A percentile compares a stretch with the other conserved stretches of the same genome.
Evolutionary conservation across 1,140 invertebrate genomes (phyloP).

Genomic region (Pseudobourletiella spinata): DNA sequence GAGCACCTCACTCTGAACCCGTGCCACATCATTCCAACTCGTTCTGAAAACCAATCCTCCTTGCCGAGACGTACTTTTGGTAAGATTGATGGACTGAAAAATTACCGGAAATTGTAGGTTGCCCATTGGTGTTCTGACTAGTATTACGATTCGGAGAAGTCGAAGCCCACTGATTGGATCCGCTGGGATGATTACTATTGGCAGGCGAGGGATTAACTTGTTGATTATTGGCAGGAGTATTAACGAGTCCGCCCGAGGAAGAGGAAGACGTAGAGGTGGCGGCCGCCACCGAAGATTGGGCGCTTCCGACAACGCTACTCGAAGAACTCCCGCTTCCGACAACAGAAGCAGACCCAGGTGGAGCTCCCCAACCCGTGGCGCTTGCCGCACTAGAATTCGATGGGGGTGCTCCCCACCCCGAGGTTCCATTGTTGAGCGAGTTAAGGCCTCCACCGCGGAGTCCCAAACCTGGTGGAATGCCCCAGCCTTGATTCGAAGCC

Average conservation of each 20-base stretch:
- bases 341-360: conserved; percentile 47
- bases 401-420: conserved; percentile 60
- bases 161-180: conserved; percentile 35
- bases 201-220: conserved; percentile 39
- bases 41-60: too few relatives aligned
- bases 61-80: too few relatives aligned
- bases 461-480: conserved; percentile 50
- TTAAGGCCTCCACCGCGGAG: conserved; percentile 67
- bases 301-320: conserved; percentile 6
- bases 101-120: conserved; percentile 40
- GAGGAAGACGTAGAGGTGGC: conserved; percentile 42
- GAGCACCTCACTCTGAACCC: too few relatives aligned
- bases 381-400: conserved; percentile 47
- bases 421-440: conserved; percentile 55
- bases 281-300: conserved; percentile 11
- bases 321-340: conserved; percentile 41
- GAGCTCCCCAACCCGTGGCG: conserved; percentile 38
- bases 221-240: conserved; percentile 42
- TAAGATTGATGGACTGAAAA: too few relatives aligned
- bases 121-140: conserved; percentile 44
- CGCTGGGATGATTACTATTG: conserved; percentile 37
- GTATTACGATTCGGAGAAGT: conserved; percentile 35
- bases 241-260: conserved; percentile 39
- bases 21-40: too few relatives aligned
- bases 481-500: conserved; percentile 44